These are phyloP conservation scores for Embidobia sp. DNA, from an alignment of 2,888 invertebrate genomes.

Conservation along the genomic window DNA sequence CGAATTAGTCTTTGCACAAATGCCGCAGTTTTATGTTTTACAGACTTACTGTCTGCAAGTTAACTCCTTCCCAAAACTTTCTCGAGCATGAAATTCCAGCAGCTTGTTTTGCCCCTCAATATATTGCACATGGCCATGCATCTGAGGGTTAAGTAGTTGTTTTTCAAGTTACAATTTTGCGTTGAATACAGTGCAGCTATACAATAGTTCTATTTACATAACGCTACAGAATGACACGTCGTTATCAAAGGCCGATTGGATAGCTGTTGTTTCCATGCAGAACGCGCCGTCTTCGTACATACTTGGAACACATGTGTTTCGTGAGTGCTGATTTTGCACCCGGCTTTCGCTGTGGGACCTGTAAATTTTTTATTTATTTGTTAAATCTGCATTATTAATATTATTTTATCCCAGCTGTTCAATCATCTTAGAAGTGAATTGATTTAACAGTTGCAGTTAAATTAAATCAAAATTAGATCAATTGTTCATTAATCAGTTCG, in stretches of 20 bases:
- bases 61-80: too few relatives aligned
- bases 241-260: constrained; percentile 78
- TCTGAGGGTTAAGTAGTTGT: constrained; percentile 23
- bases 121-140: background rate
- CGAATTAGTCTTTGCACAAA: background rate
- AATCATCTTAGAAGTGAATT: too few relatives aligned
- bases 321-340: constrained; percentile 75
- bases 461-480: too few relatives aligned
- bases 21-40: background rate
- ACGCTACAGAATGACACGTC: constrained; percentile 78
- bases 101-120: background rate
- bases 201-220: constrained; percentile 73
- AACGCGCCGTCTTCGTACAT: constrained; percentile 79
- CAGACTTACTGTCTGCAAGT: background rate
- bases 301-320: constrained; percentile 72
- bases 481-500: too few relatives aligned
- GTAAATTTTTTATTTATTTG: constrained; percentile 33
- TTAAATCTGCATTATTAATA: background rate
- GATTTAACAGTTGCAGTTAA: too few relatives aligned
- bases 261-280: constrained; percentile 79
- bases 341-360: constrained; percentile 80
- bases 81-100: constrained; percentile 1
- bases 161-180: constrained; percentile 1
- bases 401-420: too few relatives aligned
- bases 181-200: constrained; percentile 14